Conservation (phyloP, 2,888 invertebrate genomes). For the Furcula furcula region DNA sequence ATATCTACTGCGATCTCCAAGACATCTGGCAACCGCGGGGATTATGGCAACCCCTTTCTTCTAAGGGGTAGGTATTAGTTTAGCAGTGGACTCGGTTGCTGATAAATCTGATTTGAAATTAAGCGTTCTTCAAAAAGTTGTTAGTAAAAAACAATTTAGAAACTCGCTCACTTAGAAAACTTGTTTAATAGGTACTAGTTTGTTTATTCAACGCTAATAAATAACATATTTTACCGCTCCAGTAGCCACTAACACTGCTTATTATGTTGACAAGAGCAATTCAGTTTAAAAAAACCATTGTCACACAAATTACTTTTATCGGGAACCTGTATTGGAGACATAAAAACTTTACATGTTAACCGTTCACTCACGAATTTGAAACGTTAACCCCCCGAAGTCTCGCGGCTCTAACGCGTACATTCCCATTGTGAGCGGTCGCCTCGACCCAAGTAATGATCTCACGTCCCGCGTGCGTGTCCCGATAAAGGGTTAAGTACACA, state of each 20-base stretch:
- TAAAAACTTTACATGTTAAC: slow-evolving; percentile 57
- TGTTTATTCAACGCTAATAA: slow-evolving; percentile 27
- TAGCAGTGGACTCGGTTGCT: too few species aligned
- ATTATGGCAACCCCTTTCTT: too few species aligned
- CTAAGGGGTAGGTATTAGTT: too few species aligned
- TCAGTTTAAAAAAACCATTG: slow-evolving; percentile 45
- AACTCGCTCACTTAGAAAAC: slow-evolving; percentile 25
- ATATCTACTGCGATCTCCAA: too few species aligned
- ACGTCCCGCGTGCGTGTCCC: slow-evolving; percentile 78
- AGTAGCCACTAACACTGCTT: slow-evolving; percentile 38
- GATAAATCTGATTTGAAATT: too few species aligned
- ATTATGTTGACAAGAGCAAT: slow-evolving; percentile 31
- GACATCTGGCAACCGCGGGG: too few species aligned
- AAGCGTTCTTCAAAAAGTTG: too few species aligned
- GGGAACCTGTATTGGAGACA: slow-evolving; percentile 43
- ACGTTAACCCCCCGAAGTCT: slow-evolving; percentile 39
- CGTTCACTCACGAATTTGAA: slow-evolving; percentile 34
- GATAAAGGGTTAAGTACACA: slow-evolving; percentile 81
- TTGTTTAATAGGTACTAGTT: too few species aligned
- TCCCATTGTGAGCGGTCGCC: slow-evolving; percentile 51
- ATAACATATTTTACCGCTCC: slow-evolving; percentile 40
- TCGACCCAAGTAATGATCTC: slow-evolving; percentile 75
- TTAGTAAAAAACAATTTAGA: background rate
- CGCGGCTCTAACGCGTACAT: slow-evolving; percentile 29
- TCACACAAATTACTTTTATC: slow-evolving; percentile 42